A percentile compares a stretch with the other conserved stretches of the same genome.
Conservation (phyloP, 2,113 vertebrate genomes). For the Sinocyclocheilus maitianheensis region DNA sequence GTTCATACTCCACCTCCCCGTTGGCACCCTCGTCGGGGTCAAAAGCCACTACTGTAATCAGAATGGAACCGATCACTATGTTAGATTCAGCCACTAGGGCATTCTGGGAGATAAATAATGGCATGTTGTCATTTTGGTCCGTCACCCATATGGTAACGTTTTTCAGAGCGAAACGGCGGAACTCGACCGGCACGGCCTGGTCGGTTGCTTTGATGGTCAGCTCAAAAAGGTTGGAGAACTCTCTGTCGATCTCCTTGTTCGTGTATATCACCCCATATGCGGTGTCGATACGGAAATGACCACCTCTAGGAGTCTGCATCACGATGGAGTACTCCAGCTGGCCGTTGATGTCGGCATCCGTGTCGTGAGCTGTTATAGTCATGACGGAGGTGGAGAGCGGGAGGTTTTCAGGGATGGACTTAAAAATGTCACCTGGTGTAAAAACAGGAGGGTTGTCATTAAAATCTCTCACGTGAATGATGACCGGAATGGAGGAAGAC, state of each 20-base stretch:
- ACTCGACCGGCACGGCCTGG: constrained; percentile 90
- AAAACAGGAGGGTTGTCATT: constrained; percentile 96
- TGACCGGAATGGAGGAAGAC: constrained; percentile 88
- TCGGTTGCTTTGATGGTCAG: constrained; percentile 92
- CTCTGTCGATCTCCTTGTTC: constrained; percentile 87
- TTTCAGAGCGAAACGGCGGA: constrained; percentile 88
- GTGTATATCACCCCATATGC: constrained; percentile 86
- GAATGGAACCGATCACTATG: constrained; percentile 87
- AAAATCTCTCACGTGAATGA: constrained; percentile 93
- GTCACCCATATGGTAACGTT: constrained; percentile 95
- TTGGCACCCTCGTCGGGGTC: constrained; percentile 94
- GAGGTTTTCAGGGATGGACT: constrained; percentile 92
- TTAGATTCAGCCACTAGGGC: constrained; percentile 90
- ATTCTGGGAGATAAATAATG: constrained; percentile 89
- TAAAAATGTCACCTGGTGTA: constrained; percentile 91
- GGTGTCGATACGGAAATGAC: constrained; percentile 87
- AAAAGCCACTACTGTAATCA: constrained; percentile 88
- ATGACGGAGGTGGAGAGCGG: constrained; percentile 88
- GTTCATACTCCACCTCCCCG: constrained; percentile 94
- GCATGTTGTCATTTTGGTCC: constrained; percentile 92
- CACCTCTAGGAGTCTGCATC: constrained; percentile 90
- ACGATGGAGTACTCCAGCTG: constrained; percentile 87
- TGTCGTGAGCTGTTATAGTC: constrained; percentile 88
- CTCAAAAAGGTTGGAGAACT: constrained; percentile 94
- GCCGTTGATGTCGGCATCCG: constrained; percentile 94